Evolutionary conservation across 2,797 vertebrate species (phyloP).

Genomic region (Botia kubotai): DNA sequence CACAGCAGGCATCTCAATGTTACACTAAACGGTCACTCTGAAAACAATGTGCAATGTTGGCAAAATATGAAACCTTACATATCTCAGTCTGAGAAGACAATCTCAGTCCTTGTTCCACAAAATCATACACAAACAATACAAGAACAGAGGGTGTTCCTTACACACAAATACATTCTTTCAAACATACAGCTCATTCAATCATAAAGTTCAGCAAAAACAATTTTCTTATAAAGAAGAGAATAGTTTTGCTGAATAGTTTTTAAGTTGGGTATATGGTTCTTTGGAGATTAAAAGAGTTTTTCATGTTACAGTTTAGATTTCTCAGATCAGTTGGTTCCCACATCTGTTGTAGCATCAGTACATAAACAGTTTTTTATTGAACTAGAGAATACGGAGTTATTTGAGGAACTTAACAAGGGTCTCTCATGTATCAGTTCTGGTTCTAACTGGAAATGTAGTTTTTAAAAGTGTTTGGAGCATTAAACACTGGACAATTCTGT

Average conservation of each 20-base stretch:
- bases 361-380: neutral
- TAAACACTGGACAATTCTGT: too few relatives aligned
- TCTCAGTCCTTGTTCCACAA: conserved; percentile 31
- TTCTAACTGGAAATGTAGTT: too few relatives aligned
- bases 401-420: neutral
- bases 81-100: conserved; percentile 20
- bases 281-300: neutral
- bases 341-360: neutral
- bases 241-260: too few relatives aligned
- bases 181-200: neutral
- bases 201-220: neutral
- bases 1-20: conserved; percentile 11
- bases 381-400: neutral
- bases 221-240: neutral
- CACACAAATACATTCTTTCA: neutral
- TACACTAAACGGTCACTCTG: conserved; percentile 25
- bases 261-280: neutral
- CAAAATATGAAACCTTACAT: conserved; percentile 44
- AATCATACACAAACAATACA: neutral
- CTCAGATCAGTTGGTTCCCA: neutral
- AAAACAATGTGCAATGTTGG: conserved; percentile 26
- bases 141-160: conserved; percentile 19
- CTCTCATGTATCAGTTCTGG: too few relatives aligned
- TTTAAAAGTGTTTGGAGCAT: too few relatives aligned
- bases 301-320: neutral